phyloP scores from a whole-genome alignment of 2,797 vertebrate genomes.

The Phoeniculus purpureus region DNA sequence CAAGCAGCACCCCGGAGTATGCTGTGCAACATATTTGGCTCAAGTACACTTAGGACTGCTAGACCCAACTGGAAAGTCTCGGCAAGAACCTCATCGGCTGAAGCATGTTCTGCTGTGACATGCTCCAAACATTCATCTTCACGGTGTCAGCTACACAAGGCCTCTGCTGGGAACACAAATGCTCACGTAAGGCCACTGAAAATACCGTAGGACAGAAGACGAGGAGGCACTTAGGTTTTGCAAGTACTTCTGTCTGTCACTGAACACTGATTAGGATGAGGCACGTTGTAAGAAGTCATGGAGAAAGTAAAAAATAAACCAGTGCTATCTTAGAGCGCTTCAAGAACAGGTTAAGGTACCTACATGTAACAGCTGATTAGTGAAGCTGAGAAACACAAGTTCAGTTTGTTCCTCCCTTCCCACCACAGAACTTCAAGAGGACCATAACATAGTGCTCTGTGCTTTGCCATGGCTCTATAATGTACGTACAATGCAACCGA shows the following conservation, averaged over 20 bases:
- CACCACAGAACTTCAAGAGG: background rate
- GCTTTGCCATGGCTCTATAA: conserved; percentile 28
- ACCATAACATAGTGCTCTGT: conserved; percentile 26
- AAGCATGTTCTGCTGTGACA: background rate
- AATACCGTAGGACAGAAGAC: conserved; percentile 25
- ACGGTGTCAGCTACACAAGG: conserved; percentile 46
- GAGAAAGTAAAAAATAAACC: conserved; percentile 3
- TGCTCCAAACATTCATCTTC: background rate
- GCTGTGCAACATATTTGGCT: conserved; percentile 30
- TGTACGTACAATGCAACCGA: fast-evolving
- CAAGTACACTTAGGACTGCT: conserved; percentile 63
- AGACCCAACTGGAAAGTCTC: conserved; percentile 10
- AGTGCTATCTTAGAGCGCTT: conserved; percentile 35
- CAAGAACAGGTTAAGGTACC: conserved; percentile 1
- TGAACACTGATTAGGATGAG: conserved; percentile 5
- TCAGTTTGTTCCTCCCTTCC: background rate
- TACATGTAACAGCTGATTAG: background rate
- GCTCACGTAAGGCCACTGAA: conserved; percentile 61
- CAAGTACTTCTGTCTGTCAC: conserved; percentile 22
- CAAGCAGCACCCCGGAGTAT: conserved; percentile 9
- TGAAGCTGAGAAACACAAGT: background rate
- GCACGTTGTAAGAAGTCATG: background rate
- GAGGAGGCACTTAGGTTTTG: conserved; percentile 71
- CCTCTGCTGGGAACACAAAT: conserved; percentile 41
- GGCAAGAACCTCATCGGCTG: conserved; percentile 25